phyloP scores from a whole-genome alignment of 2,797 vertebrate species.

The Trachurus trachurus region DNA sequence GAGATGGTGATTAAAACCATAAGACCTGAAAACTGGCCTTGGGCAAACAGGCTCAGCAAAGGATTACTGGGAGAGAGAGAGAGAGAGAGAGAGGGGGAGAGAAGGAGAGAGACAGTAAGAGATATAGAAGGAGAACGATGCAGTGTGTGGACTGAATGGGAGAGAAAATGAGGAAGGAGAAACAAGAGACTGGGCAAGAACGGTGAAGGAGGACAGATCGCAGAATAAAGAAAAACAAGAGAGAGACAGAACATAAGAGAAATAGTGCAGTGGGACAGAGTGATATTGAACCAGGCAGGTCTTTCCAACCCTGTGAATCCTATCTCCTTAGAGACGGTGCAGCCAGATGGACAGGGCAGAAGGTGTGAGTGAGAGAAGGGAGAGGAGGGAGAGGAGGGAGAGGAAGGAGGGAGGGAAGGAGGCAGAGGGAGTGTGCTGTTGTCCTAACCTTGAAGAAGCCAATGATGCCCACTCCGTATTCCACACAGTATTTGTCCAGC shows the following conservation, averaged over 20 bases:
- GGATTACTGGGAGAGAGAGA: conserved; percentile 57
- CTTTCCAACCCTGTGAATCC: conserved; percentile 74
- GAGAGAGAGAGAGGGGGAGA: conserved; percentile 11
- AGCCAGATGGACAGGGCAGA: conserved; percentile 84
- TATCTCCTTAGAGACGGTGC: conserved; percentile 74
- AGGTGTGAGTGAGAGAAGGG: conserved; percentile 73
- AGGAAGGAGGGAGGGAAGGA: conserved; percentile 11
- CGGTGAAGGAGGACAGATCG: conserved; percentile 41
- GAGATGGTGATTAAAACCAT: conserved; percentile 76
- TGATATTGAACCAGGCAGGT: conserved; percentile 70
- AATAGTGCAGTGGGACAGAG: conserved; percentile 54
- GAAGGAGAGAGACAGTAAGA: conserved; percentile 12
- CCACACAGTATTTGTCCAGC: conserved; percentile 99
- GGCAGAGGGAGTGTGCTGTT: conserved; percentile 58
- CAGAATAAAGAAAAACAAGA: conserved; percentile 52
- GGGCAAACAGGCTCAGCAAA: conserved; percentile 64
- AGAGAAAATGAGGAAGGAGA: conserved; percentile 39
- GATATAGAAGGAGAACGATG: conserved; percentile 19
- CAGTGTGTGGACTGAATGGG: conserved; percentile 8
- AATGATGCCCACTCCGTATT: conserved; percentile 97
- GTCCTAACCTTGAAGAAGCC: conserved; percentile 98
- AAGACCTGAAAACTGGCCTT: conserved; percentile 76
- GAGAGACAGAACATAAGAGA: conserved; percentile 44
- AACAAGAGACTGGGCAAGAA: conserved; percentile 34
- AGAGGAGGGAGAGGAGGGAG: background rate